Percentiles rank a stretch among this genome's conserved stretches.
phyloP scores from a whole-genome alignment of 2,888 invertebrate genomes.

The Watsonalla binaria region DNA sequence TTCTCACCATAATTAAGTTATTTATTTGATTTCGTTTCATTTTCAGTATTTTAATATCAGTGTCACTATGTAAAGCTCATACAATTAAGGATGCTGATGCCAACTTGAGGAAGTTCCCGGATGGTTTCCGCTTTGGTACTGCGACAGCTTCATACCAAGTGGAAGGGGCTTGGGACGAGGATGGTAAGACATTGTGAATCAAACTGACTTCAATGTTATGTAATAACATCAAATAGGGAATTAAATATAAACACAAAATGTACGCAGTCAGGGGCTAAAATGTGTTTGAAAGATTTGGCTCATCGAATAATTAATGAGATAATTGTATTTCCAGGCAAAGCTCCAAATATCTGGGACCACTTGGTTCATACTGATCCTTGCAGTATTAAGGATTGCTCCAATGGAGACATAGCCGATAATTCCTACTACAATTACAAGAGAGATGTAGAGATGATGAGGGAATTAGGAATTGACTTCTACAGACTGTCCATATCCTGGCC shows the following conservation, averaged over 20 bases:
- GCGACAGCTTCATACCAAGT: constrained; percentile 71
- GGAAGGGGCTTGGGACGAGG: constrained; percentile 74
- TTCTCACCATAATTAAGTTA: too few relatives aligned
- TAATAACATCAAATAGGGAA: too few relatives aligned
- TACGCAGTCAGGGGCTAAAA: too few relatives aligned
- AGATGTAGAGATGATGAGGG: constrained; percentile 58
- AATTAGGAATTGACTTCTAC: constrained; percentile 63
- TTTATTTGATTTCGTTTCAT: not conserved
- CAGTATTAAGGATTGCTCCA: constrained; percentile 69
- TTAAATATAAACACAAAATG: too few relatives aligned
- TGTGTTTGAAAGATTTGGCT: too few relatives aligned
- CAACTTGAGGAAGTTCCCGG: constrained; percentile 32
- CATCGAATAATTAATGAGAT: not conserved
- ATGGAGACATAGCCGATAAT: constrained; percentile 78
- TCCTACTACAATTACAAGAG: constrained; percentile 78
- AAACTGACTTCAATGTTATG: too few relatives aligned
- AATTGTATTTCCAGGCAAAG: not conserved
- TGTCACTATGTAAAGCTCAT: constrained; percentile 10
- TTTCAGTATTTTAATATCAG: constrained; percentile 10
- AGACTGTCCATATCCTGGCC: constrained; percentile 81
- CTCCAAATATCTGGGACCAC: constrained; percentile 80
- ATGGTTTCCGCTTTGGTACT: constrained; percentile 39
- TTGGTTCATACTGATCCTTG: constrained; percentile 66
- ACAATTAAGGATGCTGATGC: constrained; percentile 10
- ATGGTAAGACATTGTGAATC: constrained; percentile 45